These are phyloP conservation scores for Falcaria lacertinaria DNA, from an alignment of 2,888 invertebrate genomes.

Conservation along the genomic window DNA sequence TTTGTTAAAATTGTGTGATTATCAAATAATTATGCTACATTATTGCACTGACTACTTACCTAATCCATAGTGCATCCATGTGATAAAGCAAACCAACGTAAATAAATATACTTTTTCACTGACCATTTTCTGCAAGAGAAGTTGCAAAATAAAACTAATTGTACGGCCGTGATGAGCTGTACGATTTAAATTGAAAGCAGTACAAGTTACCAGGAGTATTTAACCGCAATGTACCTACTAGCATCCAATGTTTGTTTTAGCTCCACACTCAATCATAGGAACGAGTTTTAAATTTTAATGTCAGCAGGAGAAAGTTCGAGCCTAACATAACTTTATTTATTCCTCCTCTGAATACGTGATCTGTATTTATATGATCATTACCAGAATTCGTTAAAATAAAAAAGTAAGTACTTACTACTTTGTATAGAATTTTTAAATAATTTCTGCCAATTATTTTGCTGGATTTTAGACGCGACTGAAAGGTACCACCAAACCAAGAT, in stretches of 20 bases:
- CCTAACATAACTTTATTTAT: conserved; percentile 43
- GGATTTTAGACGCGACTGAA: background rate
- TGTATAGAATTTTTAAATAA: background rate
- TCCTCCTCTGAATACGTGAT: conserved; percentile 55
- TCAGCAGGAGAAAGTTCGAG: conserved; percentile 59
- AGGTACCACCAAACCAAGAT: background rate
- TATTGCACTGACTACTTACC: conserved; percentile 40
- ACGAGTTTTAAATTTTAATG: conserved; percentile 77
- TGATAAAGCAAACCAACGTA: conserved; percentile 21
- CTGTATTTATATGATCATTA: conserved; percentile 28
- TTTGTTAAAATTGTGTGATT: too few relatives aligned
- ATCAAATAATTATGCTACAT: too few relatives aligned
- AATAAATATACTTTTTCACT: conserved; percentile 23
- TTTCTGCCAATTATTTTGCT: background rate
- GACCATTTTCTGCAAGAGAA: conserved; percentile 27
- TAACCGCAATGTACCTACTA: conserved; percentile 50
- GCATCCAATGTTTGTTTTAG: conserved; percentile 57
- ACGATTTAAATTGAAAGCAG: conserved; percentile 56
- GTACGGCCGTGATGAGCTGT: conserved; percentile 41
- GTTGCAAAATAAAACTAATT: conserved; percentile 13
- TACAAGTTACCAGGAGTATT: conserved; percentile 59
- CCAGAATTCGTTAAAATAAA: conserved; percentile 1
- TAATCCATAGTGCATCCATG: conserved; percentile 20
- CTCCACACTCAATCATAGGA: conserved; percentile 54
- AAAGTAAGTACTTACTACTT: background rate